phyloP scores from a whole-genome alignment of 2,888 invertebrate species.

The Pecten maximus region DNA sequence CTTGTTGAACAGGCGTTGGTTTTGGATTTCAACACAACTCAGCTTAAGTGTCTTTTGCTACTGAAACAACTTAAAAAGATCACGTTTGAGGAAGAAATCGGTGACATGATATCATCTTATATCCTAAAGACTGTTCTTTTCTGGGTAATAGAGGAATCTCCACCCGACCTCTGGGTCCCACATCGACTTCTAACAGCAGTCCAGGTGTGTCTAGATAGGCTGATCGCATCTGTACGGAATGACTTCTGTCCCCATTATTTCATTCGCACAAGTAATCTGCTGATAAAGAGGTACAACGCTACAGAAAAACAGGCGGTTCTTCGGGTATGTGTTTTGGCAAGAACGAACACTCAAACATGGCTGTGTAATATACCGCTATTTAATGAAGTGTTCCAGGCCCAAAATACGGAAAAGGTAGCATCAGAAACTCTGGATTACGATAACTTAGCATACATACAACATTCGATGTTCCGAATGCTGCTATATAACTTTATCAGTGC shows the following conservation, averaged over 20 bases:
- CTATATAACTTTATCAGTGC: too few relatives aligned
- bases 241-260: neutral
- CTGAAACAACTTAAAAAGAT: neutral
- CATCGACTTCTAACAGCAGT: neutral
- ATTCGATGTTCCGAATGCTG: too few relatives aligned
- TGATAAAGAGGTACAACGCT: neutral
- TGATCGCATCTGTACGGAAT: neutral
- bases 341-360: neutral
- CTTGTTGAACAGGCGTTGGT: constrained; percentile 1
- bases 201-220: neutral
- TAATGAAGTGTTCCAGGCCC: neutral
- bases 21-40: neutral
- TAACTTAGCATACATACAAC: too few relatives aligned
- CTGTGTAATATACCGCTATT: neutral
- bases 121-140: neutral
- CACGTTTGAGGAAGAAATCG: neutral
- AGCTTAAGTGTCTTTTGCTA: neutral
- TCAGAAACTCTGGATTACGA: neutral
- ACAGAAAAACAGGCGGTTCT: neutral
- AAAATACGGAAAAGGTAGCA: neutral
- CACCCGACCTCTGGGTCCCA: neutral
- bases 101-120: neutral
- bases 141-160: constrained; percentile 7
- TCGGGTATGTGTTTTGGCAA: neutral
- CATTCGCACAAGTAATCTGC: neutral